These are phyloP conservation scores for Sebastes reedi DNA, from an alignment of 2,797 vertebrate species.

Conservation along the genomic window DNA sequence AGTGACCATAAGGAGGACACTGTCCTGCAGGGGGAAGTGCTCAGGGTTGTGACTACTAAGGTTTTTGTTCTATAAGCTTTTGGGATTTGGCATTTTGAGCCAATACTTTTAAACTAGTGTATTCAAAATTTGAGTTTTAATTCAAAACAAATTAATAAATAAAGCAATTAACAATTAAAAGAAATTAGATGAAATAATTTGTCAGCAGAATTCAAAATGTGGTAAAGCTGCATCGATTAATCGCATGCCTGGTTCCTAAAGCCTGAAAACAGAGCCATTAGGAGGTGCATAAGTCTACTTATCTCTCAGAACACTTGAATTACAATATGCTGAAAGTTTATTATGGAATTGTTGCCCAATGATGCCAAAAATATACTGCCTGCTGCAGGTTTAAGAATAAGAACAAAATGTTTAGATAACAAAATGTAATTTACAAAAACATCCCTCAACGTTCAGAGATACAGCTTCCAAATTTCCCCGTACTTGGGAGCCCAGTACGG, in stretches of 20 bases:
- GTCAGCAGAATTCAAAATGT: not conserved
- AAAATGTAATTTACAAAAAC: not conserved
- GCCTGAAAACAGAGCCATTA: no score
- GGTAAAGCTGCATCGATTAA: no score
- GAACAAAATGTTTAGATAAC: not conserved
- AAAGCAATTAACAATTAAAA: not conserved
- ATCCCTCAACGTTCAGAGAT: not conserved
- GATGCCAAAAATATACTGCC: no score
- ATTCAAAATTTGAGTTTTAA: not conserved
- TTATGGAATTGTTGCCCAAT: no score
- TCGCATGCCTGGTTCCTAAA: no score
- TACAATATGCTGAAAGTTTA: no score
- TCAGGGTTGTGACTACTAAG: not conserved
- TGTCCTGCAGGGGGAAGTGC: not conserved
- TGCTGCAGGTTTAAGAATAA: not conserved
- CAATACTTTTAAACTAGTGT: not conserved
- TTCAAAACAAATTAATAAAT: not conserved
- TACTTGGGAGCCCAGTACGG: not conserved
- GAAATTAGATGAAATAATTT: not conserved
- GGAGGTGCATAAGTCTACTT: no score
- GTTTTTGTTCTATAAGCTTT: not conserved
- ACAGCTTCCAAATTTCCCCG: not conserved
- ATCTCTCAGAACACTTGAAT: no score
- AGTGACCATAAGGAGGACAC: not conserved
- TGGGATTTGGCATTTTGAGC: not conserved